These are phyloP conservation scores for Tetragnatha montana DNA, from an alignment of 2,888 invertebrate species.

Conservation along the genomic window DNA sequence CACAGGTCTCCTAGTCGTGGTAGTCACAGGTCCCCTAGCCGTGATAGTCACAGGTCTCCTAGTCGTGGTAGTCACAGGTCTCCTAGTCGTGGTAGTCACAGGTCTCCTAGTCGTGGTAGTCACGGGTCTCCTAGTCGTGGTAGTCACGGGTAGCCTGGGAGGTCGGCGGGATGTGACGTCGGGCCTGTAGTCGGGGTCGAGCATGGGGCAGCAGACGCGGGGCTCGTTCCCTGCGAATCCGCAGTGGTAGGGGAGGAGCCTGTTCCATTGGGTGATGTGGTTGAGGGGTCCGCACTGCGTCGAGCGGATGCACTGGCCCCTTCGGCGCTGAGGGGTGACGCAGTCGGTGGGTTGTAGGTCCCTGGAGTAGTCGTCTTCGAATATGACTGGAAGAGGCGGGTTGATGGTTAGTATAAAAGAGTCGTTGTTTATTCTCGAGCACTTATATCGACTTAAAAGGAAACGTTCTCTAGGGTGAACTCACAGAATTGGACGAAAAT, in stretches of 20 bases:
- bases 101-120: conserved; percentile 12
- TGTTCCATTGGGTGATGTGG: conserved; percentile 78
- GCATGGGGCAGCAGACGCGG: conserved; percentile 81
- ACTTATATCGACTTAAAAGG: too few species aligned
- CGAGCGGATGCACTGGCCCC: conserved; percentile 80
- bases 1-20: too few species aligned
- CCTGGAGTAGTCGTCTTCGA: conserved; percentile 57
- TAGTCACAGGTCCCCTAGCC: too few species aligned
- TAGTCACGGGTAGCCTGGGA: too few species aligned
- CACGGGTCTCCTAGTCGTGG: conserved; percentile 44
- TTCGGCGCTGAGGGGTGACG: conserved; percentile 27
- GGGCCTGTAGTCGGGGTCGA: background rate
- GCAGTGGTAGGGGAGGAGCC: conserved; percentile 83
- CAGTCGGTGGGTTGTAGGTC: conserved; percentile 17
- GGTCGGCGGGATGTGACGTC: conserved; percentile 8
- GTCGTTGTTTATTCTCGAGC: too few species aligned
- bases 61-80: too few species aligned
- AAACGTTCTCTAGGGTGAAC: too few species aligned
- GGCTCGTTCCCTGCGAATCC: conserved; percentile 82
- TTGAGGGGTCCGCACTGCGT: conserved; percentile 79
- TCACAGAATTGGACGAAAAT: too few species aligned
- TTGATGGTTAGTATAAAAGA: background rate
- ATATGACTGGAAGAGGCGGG: conserved; percentile 30
- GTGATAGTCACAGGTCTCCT: too few species aligned
- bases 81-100: conserved; percentile 25